These are phyloP conservation scores for Perodicticus potto DNA, from an alignment of 2,797 vertebrate genomes.

Conservation along the genomic window DNA sequence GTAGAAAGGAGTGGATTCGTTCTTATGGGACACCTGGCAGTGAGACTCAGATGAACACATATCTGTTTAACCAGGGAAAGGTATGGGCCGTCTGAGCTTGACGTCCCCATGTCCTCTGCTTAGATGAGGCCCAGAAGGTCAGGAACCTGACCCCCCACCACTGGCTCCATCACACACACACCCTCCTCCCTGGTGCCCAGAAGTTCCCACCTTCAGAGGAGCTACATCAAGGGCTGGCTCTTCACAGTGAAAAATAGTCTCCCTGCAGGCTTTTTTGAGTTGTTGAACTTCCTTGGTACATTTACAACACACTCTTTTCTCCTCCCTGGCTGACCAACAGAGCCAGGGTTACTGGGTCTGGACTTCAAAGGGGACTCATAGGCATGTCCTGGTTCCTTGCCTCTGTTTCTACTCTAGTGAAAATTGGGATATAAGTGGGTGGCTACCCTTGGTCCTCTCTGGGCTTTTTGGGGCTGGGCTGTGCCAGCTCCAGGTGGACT, in stretches of 20 bases:
- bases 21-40: no score
- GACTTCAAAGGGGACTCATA: conserved; percentile 63
- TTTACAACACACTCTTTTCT: conserved; percentile 33
- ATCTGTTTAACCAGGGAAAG: no score
- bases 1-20: no score
- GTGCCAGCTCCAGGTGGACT: background rate
- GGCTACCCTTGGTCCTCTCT: background rate
- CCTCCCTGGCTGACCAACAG: background rate
- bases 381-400: background rate
- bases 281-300: conserved; percentile 60
- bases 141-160: no score
- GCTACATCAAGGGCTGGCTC: conserved; percentile 53
- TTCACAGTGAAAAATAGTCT: background rate
- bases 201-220: conserved; percentile 19
- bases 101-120: no score
- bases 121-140: no score
- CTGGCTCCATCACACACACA: no score
- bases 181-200: background rate
- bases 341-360: conserved; percentile 14
- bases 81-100: no score
- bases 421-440: conserved; percentile 64
- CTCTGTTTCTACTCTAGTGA: conserved; percentile 49
- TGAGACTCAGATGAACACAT: no score
- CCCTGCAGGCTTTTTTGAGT: conserved; percentile 40
- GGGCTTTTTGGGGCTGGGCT: background rate